These are phyloP conservation scores for Ciconia stormi DNA, from an alignment of 2,113 vertebrate species.

Conservation along the genomic window DNA sequence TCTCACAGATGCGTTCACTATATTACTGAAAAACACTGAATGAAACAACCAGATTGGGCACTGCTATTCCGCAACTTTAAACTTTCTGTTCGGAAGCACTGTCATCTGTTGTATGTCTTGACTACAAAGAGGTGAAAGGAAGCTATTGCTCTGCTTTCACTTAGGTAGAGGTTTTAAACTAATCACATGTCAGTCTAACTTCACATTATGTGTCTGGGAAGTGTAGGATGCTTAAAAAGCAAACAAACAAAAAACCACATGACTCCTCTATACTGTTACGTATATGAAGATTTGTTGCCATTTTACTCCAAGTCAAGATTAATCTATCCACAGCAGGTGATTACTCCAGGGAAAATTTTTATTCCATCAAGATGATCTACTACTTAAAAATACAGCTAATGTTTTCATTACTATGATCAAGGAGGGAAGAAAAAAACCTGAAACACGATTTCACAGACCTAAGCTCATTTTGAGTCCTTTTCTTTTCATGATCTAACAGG, in stretches of 20 bases:
- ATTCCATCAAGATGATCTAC: background rate
- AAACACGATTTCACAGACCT: background rate
- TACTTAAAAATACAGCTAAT: background rate
- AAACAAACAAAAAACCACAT: rapidly evolving
- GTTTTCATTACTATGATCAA: background rate
- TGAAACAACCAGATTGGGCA: background rate
- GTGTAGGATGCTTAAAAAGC: background rate
- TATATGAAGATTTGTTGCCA: background rate
- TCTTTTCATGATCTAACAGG: background rate
- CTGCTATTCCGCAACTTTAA: background rate
- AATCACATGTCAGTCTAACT: background rate
- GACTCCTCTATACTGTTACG: background rate
- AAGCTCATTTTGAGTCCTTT: background rate
- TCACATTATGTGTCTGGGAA: background rate
- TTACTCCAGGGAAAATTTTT: background rate
- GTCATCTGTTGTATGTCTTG: background rate
- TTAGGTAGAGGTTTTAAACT: background rate
- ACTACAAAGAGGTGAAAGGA: background rate
- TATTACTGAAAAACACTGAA: background rate
- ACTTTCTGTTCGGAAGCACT: background rate
- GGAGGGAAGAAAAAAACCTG: background rate
- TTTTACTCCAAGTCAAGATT: background rate
- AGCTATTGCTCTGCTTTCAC: background rate
- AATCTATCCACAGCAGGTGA: background rate
- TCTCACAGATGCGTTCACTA: background rate